A percentile compares a stretch with the other conserved stretches of the same genome.
phyloP scores from a whole-genome alignment of 1,140 invertebrate species.

The Harlomillsia oculata region DNA sequence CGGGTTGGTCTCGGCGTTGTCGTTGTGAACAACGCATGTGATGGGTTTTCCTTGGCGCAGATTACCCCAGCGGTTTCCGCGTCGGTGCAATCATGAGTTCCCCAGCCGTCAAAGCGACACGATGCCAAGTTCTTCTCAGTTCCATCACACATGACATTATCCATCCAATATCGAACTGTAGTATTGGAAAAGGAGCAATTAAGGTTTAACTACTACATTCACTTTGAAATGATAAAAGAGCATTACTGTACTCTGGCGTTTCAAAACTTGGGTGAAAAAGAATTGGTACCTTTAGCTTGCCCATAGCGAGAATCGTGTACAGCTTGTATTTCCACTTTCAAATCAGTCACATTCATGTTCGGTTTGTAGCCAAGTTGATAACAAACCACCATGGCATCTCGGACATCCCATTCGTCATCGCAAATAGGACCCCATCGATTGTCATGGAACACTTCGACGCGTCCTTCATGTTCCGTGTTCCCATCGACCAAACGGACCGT shows the following conservation, averaged over 20 bases:
- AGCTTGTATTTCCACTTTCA: slow-evolving; percentile 40
- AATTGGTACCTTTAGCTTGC: slow-evolving; percentile 56
- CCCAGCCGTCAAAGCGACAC: slow-evolving; percentile 76
- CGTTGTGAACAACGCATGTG: slow-evolving; percentile 21
- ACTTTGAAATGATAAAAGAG: neutral
- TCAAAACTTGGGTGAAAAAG: neutral
- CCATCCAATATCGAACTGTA: slow-evolving; percentile 73
- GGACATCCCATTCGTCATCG: slow-evolving; percentile 69
- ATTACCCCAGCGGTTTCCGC: slow-evolving; percentile 71
- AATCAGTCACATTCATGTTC: slow-evolving; percentile 37
- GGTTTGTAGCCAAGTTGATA: slow-evolving; percentile 59
- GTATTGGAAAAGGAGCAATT: neutral
- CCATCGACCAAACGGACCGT: neutral
- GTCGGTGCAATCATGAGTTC: slow-evolving; percentile 61
- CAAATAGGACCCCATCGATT: slow-evolving; percentile 79
- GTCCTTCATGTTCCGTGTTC: slow-evolving; percentile 48
- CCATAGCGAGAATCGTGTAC: slow-evolving; percentile 68
- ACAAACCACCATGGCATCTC: slow-evolving; percentile 74
- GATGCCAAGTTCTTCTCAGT: slow-evolving; percentile 57
- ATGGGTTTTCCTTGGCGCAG: slow-evolving; percentile 44
- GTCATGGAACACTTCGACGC: slow-evolving; percentile 75
- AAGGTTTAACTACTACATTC: neutral
- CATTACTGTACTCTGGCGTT: neutral
- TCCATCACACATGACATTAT: slow-evolving; percentile 75
- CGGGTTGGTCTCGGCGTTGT: slow-evolving; percentile 2